A percentile compares a stretch with the other conserved stretches of the same genome.
Evolutionary conservation across 2,113 vertebrate genomes (phyloP).

Genomic region (Deroptyus accipitrinus): DNA sequence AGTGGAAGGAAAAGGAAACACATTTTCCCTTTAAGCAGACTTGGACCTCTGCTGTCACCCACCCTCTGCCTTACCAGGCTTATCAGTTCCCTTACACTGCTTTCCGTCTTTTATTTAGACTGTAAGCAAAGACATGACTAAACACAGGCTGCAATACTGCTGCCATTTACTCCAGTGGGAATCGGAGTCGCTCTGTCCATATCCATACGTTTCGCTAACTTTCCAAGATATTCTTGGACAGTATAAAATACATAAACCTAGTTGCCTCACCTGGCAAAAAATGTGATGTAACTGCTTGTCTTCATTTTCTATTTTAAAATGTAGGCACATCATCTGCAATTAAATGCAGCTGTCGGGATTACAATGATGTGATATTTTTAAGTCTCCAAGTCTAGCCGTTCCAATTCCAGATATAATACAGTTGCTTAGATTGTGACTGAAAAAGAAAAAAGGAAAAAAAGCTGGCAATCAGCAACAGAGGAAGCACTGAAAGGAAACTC

Average conservation of each 20-base stretch:
- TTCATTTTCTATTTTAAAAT: slow-evolving; percentile 11
- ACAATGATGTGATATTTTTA: background rate
- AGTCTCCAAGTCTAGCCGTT: background rate
- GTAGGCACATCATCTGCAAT: slow-evolving; percentile 5
- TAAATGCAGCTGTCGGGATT: slow-evolving; percentile 8
- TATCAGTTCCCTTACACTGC: background rate
- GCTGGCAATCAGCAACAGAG: background rate
- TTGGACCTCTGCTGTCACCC: background rate
- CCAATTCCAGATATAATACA: background rate
- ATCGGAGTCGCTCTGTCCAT: background rate
- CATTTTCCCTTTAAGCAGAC: background rate
- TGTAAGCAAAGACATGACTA: background rate
- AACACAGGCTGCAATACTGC: background rate
- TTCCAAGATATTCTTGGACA: slow-evolving; percentile 23
- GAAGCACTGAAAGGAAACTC: background rate
- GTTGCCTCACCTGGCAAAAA: slow-evolving; percentile 38
- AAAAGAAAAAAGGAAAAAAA: background rate
- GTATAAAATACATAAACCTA: background rate
- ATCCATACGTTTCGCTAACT: background rate
- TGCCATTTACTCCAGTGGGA: background rate
- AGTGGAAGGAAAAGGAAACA: background rate
- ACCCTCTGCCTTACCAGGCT: background rate
- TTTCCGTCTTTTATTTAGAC: background rate
- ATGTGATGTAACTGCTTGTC: slow-evolving; percentile 5
- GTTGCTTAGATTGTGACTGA: background rate